Base-by-base conservation (phyloP, 2,113 vertebrate genomes). In the Rhynchopsitta pachyrhyncha region DNA sequence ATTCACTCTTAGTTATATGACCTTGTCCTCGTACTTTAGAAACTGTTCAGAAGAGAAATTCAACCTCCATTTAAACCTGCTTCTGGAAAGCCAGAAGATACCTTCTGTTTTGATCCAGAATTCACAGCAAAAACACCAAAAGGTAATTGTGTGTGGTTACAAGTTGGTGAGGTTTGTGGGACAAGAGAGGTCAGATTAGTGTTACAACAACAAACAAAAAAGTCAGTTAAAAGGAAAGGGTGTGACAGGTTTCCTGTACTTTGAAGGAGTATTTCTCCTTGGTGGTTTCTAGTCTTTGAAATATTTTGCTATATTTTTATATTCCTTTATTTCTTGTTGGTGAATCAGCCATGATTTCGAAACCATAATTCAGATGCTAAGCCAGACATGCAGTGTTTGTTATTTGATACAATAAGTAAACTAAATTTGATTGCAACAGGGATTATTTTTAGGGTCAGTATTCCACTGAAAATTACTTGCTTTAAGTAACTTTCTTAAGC, bases 71-170 rank as follows among this genome's bases (percentile, higher is more conserved):
- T 99, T 96, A 99, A 99, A 97, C 99, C 99, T 83, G 99, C 99
- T 87, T 98, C 99, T 96, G 99, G 99, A 94, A 99, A 99, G 97
- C 99, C 99, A 93, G 99, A 99, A 92, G 99, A 99, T 97, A 99
- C 99, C 13, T 99, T 99, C 97, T 99, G 99, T 97, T 99, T 99
- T 71, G 99, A 99, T 98, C 99, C 99, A 37, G 99, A 99, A 97
- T 99, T 99, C 98, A 99, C 99, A 84, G 99, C 99, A 95, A 99
- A 99, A 99, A 99, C 99, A 52, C 99, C 99, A 93, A 99, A 99
- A 99, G 99, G 99, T 99, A 97, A 81, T 60, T 23, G 49, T 59
- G 24, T 29, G 12, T 86, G 44, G 7, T 31, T 55, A 1, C 20
- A 42, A 79, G 59, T n/a, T 11, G 69, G 4, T 75, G 62, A 71